Percentiles rank a stretch among this genome's conserved stretches.
Evolutionary conservation across 2,888 invertebrate species (phyloP).

Genomic region (Ectemnius continuus): DNA sequence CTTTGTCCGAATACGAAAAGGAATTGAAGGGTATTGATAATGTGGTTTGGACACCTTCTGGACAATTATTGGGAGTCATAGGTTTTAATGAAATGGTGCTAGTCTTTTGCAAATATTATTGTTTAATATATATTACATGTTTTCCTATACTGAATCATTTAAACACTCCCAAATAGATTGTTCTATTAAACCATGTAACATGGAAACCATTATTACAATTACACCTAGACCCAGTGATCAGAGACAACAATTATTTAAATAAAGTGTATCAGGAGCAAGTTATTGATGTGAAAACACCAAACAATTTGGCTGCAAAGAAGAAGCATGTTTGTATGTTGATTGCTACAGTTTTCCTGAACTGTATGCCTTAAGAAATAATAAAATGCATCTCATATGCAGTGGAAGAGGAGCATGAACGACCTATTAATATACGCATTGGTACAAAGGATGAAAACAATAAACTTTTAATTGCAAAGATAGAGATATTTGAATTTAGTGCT

Average conservation of each 20-base stretch:
- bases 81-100: conserved; percentile 73
- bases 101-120: neutral
- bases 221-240: conserved; percentile 70
- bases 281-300: conserved; percentile 57
- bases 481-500: conserved; percentile 71
- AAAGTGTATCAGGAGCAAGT: conserved; percentile 70
- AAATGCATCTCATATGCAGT: conserved; percentile 59
- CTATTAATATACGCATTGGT: conserved; percentile 70
- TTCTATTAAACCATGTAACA: conserved; percentile 72
- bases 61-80: conserved; percentile 71
- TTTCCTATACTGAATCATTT: neutral
- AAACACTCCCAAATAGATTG: conserved; percentile 58
- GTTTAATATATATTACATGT: neutral
- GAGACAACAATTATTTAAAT: conserved; percentile 65
- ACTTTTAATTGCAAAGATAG: conserved; percentile 62
- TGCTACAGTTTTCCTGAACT: neutral
- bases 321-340: conserved; percentile 66
- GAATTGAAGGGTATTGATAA: conserved; percentile 70
- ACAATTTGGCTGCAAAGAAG: conserved; percentile 40
- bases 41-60: conserved; percentile 72
- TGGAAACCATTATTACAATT: conserved; percentile 71
- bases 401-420: conserved; percentile 69
- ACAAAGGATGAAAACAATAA: conserved; percentile 54
- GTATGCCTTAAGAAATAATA: conserved; percentile 12
- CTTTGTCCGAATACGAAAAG: conserved; percentile 27